A percentile compares a stretch with the other conserved stretches of the same genome.
These are phyloP conservation scores for Apogon talboti DNA, from an alignment of 2,797 vertebrate species.

Conservation along the genomic window DNA sequence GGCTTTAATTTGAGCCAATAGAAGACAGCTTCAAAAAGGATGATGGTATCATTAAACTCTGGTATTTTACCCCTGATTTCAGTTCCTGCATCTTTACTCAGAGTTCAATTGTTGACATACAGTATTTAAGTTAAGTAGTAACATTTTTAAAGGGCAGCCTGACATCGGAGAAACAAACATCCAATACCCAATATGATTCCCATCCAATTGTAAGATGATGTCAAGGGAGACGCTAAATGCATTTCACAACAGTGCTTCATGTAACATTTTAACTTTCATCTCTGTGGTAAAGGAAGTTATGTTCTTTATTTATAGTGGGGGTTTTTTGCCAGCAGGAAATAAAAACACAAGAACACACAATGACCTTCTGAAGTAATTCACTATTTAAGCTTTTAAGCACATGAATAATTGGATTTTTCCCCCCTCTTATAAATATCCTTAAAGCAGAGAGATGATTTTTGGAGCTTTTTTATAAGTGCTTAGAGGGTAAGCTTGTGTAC, in stretches of 20 bases:
- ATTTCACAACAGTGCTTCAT: background rate
- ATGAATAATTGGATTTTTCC: conserved; percentile 10
- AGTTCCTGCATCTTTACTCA: background rate
- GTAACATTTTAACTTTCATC: background rate
- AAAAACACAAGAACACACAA: background rate
- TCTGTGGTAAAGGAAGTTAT: background rate
- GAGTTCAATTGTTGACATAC: background rate
- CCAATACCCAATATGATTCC: too few species aligned
- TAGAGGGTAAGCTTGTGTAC: conserved; percentile 2
- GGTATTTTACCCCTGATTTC: too few species aligned
- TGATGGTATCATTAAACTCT: too few species aligned
- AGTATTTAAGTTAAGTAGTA: too few species aligned
- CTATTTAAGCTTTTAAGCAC: conserved; percentile 12
- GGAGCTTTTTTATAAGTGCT: background rate
- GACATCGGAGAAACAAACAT: too few species aligned
- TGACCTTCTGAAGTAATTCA: background rate
- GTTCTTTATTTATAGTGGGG: background rate
- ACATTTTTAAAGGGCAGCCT: too few species aligned
- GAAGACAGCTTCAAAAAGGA: too few species aligned
- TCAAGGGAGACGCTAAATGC: background rate
- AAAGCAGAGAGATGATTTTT: background rate
- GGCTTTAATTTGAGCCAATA: too few species aligned
- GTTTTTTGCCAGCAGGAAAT: background rate
- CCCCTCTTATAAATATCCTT: background rate
- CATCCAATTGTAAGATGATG: too few species aligned